Evolutionary conservation across 2,888 invertebrate genomes (phyloP).

Genomic region (Halictus quadricinctus): DNA sequence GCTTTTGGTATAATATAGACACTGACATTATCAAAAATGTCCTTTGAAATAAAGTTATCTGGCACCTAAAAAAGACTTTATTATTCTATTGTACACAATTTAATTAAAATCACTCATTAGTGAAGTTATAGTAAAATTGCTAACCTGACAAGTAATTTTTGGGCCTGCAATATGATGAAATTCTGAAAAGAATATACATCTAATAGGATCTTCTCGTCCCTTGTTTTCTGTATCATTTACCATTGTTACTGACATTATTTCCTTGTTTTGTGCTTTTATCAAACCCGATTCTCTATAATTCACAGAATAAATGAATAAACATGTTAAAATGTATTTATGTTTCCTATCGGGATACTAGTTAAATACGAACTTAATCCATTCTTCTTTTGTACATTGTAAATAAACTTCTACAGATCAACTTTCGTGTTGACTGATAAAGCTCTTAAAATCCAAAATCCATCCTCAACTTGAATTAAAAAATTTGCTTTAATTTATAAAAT

Average conservation of each 20-base stretch:
- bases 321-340: background rate
- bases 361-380: background rate
- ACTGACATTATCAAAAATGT: slow-evolving; percentile 96
- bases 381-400: background rate
- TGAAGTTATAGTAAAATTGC: slow-evolving; percentile 34
- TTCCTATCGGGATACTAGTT: too few species aligned
- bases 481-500: background rate
- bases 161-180: slow-evolving; percentile 91
- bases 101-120: background rate
- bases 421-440: background rate
- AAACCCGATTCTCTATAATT: slow-evolving; percentile 3
- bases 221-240: slow-evolving; percentile 80
- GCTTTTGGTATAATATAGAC: slow-evolving; percentile 98
- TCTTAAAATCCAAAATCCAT: background rate
- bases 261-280: background rate
- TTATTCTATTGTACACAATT: slow-evolving; percentile 1
- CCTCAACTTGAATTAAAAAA: background rate
- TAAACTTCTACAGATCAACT: background rate
- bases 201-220: slow-evolving; percentile 89
- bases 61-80: slow-evolving; percentile 86
- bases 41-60: slow-evolving; percentile 94
- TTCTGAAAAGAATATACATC: slow-evolving; percentile 92
- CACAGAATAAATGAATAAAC: background rate
- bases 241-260: slow-evolving; percentile 40
- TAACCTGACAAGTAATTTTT: slow-evolving; percentile 92